phyloP scores from a whole-genome alignment of 2,113 vertebrate genomes.

The Leptosomus discolor region DNA sequence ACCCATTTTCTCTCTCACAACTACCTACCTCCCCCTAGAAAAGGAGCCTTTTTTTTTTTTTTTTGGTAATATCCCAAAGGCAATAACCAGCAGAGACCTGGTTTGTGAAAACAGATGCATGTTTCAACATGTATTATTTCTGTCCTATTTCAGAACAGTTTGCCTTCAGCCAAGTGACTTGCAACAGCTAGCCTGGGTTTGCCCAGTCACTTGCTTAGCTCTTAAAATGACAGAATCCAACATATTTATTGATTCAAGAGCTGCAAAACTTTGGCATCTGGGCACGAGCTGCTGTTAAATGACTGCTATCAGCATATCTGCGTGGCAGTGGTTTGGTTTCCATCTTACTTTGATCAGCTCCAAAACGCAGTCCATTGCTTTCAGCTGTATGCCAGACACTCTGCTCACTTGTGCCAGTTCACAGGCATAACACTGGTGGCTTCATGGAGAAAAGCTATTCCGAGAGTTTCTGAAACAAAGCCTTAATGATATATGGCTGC shows the following conservation, averaged over 20 bases:
- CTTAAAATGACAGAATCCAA: conserved; percentile 1
- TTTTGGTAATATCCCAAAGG: not conserved
- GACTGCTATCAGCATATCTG: not conserved
- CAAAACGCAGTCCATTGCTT: not conserved
- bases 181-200: not conserved
- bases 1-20: not conserved
- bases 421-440: not conserved
- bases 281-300: not conserved
- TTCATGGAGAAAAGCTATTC: conserved; percentile 48
- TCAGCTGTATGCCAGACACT: not conserved
- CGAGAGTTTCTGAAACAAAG: conserved; percentile 60
- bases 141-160: conserved; percentile 54
- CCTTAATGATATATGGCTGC: conserved; percentile 66
- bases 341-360: not conserved
- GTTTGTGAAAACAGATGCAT: not conserved
- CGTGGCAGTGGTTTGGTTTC: not conserved
- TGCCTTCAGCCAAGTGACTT: conserved; percentile 49
- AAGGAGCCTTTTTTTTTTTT: accelerated
- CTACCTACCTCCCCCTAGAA: not conserved
- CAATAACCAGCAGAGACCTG: not conserved
- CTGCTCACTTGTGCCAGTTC: not conserved
- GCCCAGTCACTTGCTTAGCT: not conserved
- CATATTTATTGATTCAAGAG: not conserved
- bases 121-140: conserved; percentile 34
- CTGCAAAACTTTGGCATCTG: not conserved